phyloP scores from a whole-genome alignment of 2,888 invertebrate genomes.

The Spisula solida region DNA sequence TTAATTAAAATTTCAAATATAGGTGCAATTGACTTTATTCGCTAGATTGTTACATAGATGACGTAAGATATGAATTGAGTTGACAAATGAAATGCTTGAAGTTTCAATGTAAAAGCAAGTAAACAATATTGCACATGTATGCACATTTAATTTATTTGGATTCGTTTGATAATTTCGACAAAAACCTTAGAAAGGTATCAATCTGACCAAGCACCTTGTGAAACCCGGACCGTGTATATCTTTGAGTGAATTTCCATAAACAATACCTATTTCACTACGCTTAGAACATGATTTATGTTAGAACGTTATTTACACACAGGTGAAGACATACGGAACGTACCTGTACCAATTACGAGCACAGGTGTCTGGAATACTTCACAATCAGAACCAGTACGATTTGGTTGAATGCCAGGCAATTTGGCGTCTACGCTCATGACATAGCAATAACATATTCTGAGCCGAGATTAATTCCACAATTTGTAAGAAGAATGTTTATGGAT shows the following conservation, averaged over 20 bases:
- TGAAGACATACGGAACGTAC: not conserved
- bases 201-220: no score
- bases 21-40: no score
- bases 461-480: constrained; percentile 5
- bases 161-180: no score
- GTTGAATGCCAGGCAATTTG: constrained; percentile 13
- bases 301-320: not conserved
- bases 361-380: constrained; percentile 16
- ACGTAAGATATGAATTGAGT: no score
- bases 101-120: no score
- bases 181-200: no score
- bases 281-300: not conserved
- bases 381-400: not conserved
- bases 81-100: no score
- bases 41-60: no score
- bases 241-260: not conserved
- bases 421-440: constrained; percentile 4
- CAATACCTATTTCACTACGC: not conserved
- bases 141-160: no score
- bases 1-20: no score
- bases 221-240: no score
- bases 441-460: not conserved
- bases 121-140: no score
- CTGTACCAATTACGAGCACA: not conserved
- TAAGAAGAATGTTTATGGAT: not conserved